Evolutionary conservation across 2,797 vertebrate species (phyloP).

Genomic region (Sebastes trivittatus): DNA sequence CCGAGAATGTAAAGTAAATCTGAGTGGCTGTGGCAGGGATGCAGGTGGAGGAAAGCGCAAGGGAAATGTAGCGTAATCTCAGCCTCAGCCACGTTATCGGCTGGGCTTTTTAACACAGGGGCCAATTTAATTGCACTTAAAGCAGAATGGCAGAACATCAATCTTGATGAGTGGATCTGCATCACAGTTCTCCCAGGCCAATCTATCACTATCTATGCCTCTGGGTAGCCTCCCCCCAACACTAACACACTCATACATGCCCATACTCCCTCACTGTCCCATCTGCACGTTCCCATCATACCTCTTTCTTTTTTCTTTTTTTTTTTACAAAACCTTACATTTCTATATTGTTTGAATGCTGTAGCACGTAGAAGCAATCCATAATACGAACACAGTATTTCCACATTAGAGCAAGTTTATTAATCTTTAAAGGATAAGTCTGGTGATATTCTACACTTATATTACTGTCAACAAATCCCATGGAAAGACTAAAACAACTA

Average conservation of each 20-base stretch:
- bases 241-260: slow-evolving; percentile 61
- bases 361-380: background rate
- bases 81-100: slow-evolving; percentile 75
- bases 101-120: slow-evolving; percentile 82
- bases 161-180: slow-evolving; percentile 90
- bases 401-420: background rate
- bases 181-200: slow-evolving; percentile 85
- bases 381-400: background rate
- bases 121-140: slow-evolving; percentile 90
- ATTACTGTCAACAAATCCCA: background rate
- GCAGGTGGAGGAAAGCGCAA: slow-evolving; percentile 70
- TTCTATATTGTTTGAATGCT: slow-evolving; percentile 16
- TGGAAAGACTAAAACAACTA: background rate
- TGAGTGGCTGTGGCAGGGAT: slow-evolving; percentile 61
- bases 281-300: slow-evolving; percentile 70
- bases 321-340: background rate
- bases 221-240: slow-evolving; percentile 58
- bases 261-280: slow-evolving; percentile 53
- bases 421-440: background rate
- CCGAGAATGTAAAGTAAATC: slow-evolving; percentile 54
- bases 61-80: slow-evolving; percentile 81
- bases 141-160: slow-evolving; percentile 89
- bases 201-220: slow-evolving; percentile 86
- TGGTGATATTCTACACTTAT: background rate
- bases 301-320: background rate